Conservation (phyloP, 2,797 vertebrate species). For the Eulemur coronatus region DNA sequence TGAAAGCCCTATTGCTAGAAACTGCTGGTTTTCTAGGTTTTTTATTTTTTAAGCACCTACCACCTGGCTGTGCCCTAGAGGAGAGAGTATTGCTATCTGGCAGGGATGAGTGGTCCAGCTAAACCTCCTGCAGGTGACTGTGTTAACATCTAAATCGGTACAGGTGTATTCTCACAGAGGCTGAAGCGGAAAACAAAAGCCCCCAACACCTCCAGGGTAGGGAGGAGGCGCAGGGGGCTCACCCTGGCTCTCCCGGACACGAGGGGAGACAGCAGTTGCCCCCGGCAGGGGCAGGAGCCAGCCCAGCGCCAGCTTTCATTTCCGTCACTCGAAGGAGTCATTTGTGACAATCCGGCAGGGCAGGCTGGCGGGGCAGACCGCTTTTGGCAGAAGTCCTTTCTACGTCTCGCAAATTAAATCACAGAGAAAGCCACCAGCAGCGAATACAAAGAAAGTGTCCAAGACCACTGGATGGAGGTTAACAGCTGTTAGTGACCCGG, state of each 20-base stretch:
- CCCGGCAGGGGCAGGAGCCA: too few relatives aligned
- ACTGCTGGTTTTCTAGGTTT: background rate
- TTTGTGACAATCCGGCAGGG: background rate
- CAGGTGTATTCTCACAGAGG: too few relatives aligned
- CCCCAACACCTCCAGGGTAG: accelerated
- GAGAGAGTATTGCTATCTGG: background rate
- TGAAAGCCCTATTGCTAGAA: background rate
- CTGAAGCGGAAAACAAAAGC: background rate
- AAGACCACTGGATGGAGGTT: background rate
- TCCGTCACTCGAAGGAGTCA: background rate
- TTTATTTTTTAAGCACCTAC: background rate
- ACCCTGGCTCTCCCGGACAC: background rate
- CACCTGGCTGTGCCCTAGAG: background rate
- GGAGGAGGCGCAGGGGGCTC: background rate
- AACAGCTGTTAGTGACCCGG: background rate
- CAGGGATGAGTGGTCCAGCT: background rate
- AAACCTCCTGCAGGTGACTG: background rate
- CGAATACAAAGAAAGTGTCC: background rate
- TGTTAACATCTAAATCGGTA: background rate
- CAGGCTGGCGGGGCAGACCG: background rate
- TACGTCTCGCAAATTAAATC: background rate
- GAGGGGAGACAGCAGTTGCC: background rate
- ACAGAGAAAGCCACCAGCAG: background rate
- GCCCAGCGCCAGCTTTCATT: background rate
- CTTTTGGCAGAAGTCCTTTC: constrained; percentile 29